These are phyloP conservation scores for Aporophyla lueneburgensis DNA, from an alignment of 2,888 invertebrate species.

Conservation along the genomic window DNA sequence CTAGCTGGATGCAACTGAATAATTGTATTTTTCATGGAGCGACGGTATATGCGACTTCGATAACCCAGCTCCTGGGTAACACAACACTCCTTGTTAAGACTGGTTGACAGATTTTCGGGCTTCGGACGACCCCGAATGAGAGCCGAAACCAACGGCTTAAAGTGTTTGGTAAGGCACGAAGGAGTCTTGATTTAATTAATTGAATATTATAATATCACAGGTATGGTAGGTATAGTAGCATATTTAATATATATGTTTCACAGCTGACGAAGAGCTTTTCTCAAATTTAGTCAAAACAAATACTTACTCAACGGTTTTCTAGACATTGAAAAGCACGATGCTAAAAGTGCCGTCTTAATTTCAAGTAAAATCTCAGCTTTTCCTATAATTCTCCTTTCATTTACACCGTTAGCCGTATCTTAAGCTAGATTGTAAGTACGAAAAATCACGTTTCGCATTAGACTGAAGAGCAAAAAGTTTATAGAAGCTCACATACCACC, in stretches of 20 bases:
- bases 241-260: background rate
- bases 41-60: too few relatives aligned
- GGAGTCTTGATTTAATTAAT: too few relatives aligned
- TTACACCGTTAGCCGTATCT: slow-evolving; percentile 47
- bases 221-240: too few relatives aligned
- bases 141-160: too few relatives aligned
- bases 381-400: slow-evolving; percentile 40
- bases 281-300: background rate
- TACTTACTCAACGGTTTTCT: background rate
- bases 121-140: too few relatives aligned
- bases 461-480: slow-evolving; percentile 46
- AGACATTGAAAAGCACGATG: background rate
- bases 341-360: slow-evolving; percentile 10
- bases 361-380: slow-evolving; percentile 9
- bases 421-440: slow-evolving; percentile 33
- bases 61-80: too few relatives aligned
- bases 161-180: too few relatives aligned
- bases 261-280: background rate
- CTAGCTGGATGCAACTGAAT: too few relatives aligned
- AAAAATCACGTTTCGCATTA: slow-evolving; percentile 50
- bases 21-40: too few relatives aligned
- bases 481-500: slow-evolving; percentile 57
- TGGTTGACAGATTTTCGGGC: too few relatives aligned
- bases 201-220: background rate
- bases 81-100: too few relatives aligned